These are phyloP conservation scores for Apodemus agrarius DNA, from an alignment of 2,797 vertebrate genomes.

Conservation along the genomic window DNA sequence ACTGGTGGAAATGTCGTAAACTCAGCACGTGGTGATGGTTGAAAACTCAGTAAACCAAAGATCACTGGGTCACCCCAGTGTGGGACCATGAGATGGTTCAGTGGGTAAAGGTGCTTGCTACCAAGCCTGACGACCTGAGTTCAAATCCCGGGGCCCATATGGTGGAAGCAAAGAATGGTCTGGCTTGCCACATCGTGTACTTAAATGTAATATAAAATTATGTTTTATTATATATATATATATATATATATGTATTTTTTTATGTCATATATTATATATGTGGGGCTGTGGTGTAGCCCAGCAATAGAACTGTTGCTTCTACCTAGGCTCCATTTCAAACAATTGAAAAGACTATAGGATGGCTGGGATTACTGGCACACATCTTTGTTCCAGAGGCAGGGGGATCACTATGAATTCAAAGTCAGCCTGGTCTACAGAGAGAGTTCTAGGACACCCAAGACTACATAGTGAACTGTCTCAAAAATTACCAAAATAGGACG, in stretches of 20 bases:
- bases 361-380: no score
- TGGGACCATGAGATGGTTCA: background rate
- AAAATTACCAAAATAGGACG: background rate
- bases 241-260: no score
- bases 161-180: background rate
- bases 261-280: no score
- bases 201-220: background rate
- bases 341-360: background rate
- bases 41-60: background rate
- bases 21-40: background rate
- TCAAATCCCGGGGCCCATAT: background rate
- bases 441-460: background rate
- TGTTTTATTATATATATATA: no score
- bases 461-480: background rate
- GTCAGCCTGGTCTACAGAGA: background rate
- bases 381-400: background rate
- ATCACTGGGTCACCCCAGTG: background rate
- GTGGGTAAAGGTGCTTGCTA: background rate
- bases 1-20: conserved; percentile 36
- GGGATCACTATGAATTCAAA: background rate
- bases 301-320: no score
- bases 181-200: background rate
- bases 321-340: background rate
- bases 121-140: background rate
- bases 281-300: background rate